Percentiles rank a stretch among this genome's conserved stretches.
These are phyloP conservation scores for Euspilapteryx auroguttella DNA, from an alignment of 2,888 invertebrate species.

Conservation along the genomic window DNA sequence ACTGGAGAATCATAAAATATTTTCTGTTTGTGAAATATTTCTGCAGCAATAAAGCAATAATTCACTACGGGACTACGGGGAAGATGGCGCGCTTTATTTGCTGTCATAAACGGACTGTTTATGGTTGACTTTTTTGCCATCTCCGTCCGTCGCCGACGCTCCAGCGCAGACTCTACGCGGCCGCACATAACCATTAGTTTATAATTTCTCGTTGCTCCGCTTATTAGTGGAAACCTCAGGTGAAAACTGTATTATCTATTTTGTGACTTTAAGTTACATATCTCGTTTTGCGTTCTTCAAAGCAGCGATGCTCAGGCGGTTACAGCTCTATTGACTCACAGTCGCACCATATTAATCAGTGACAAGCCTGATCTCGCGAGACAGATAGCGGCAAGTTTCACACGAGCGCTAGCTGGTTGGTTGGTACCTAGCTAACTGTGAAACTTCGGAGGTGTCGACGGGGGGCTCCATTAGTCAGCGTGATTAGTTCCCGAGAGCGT, in stretches of 20 bases:
- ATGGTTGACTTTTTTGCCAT: slow-evolving; percentile 46
- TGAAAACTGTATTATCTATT: too few species aligned
- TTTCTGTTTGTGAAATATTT: slow-evolving; percentile 62
- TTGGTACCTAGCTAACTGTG: slow-evolving; percentile 21
- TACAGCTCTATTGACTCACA: too few species aligned
- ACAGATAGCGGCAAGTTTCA: slow-evolving; percentile 1
- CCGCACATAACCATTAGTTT: slow-evolving; percentile 27
- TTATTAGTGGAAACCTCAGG: too few species aligned
- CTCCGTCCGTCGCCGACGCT: slow-evolving; percentile 3
- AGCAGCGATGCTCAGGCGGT: too few species aligned
- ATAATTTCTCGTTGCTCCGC: too few species aligned
- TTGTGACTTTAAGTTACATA: too few species aligned
- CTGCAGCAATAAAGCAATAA: slow-evolving; percentile 62
- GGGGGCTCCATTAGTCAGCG: slow-evolving; percentile 58
- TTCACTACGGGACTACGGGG: slow-evolving; percentile 58
- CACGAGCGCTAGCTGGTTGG: slow-evolving; percentile 3
- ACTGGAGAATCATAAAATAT: slow-evolving; percentile 61
- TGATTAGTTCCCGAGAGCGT: slow-evolving; percentile 53
- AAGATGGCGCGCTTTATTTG: slow-evolving; percentile 57
- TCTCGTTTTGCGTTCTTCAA: too few species aligned
- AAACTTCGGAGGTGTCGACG: slow-evolving; percentile 56
- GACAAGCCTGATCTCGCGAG: too few species aligned
- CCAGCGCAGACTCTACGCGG: too few species aligned
- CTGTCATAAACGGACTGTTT: slow-evolving; percentile 56
- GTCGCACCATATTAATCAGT: too few species aligned